Percentiles rank a stretch among this genome's conserved stretches.
These are phyloP conservation scores for Cephalopachus bancanus DNA, from an alignment of 2,797 vertebrate species.

Conservation along the genomic window DNA sequence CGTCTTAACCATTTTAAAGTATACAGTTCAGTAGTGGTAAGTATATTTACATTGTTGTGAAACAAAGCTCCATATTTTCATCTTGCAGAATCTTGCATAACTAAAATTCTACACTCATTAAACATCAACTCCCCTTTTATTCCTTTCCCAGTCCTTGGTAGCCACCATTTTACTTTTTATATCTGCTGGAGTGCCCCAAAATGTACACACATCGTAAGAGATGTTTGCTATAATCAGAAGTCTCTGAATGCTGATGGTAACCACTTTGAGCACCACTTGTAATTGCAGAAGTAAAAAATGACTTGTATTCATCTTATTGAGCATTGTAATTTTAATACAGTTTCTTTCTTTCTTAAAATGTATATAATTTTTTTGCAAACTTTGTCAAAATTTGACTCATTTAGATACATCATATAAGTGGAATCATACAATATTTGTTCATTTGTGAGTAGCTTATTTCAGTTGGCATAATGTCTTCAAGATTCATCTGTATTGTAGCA, in stretches of 20 bases:
- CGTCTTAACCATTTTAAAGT: background rate
- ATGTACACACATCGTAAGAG: too few relatives aligned
- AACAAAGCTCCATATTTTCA: background rate
- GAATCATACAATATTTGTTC: background rate
- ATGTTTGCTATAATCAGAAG: too few relatives aligned
- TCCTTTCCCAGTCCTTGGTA: background rate
- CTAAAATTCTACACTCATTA: background rate
- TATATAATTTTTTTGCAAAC: too few relatives aligned
- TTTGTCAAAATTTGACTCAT: background rate
- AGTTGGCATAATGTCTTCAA: background rate
- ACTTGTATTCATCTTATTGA: too few relatives aligned
- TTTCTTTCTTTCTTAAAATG: too few relatives aligned
- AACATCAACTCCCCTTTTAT: background rate
- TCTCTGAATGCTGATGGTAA: too few relatives aligned
- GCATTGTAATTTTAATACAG: too few relatives aligned
- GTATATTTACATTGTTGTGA: background rate
- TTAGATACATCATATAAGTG: background rate
- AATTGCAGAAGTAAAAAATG: too few relatives aligned
- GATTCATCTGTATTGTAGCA: background rate
- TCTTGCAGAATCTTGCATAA: background rate
- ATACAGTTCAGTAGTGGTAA: background rate
- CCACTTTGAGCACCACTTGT: too few relatives aligned
- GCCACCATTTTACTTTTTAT: background rate
- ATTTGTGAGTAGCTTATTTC: background rate
- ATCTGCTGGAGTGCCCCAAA: too few relatives aligned